Evolutionary conservation across 2,113 vertebrate genomes (phyloP), one percentile per base, ranked within the genome.

Genomic region (Nycticorax nycticorax): DNA sequence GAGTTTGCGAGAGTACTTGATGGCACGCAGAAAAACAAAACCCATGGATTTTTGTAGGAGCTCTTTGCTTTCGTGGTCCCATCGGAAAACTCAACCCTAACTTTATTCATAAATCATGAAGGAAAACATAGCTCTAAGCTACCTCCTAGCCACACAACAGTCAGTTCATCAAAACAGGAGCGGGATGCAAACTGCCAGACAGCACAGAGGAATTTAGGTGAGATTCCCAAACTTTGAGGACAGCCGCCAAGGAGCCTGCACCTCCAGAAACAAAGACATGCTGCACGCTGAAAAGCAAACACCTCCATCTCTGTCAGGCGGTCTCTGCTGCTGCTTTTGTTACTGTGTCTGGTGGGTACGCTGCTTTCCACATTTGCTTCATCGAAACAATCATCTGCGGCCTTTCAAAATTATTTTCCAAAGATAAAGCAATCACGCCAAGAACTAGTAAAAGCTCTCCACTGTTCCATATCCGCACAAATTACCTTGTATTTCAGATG

Each of bases 401-500:
- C 47, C 87, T 97, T 97, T 93, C 22, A 24, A 98, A 98, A 96
- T 96, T 88, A 94, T 92, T 98, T 97, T 97, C 62, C 83, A 77
- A 66, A 96, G 96, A 97, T 96, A 95, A 98, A 97, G 97, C 75
- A 93, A 96, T 96, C 79, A 83, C 85, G 74, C 84, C 64, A 96
- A 97, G 88, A 89, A 88, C 75, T 30, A 52, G 83, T 95, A 96
- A 98, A 97, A 98, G 96, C 93, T 96, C 92, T 97, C 89, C 88
- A 97, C 88, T 97, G 85, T 96, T 98, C 96, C 94, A 32, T 93
- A 95, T 95, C 97, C 97, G 96, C 88, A 92, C 96, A 98, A 97
- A 98, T 97, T 97, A 92, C 88, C 91, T 97, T 97, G 92, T 93
- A 98, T 98, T 97, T 97, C 89, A 78, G 93, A 97, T 91, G 85